Percentiles rank a stretch among this genome's conserved stretches.
Evolutionary conservation across 2,797 vertebrate genomes (phyloP).

Genomic region (Girardinus metallicus): DNA sequence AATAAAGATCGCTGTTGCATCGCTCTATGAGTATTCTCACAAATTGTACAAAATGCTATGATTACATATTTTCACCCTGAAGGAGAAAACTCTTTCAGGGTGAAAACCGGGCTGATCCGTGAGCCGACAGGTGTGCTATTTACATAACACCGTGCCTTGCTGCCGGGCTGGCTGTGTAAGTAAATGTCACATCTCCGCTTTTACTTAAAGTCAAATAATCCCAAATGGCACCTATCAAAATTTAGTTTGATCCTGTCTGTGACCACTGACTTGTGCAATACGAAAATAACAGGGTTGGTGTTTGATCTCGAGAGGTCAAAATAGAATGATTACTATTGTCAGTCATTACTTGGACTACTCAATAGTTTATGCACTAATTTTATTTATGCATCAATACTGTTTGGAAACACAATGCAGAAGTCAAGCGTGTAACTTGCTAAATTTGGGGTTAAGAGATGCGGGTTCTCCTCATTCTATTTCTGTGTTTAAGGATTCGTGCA

Average conservation of each 20-base stretch:
- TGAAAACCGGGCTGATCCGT: conserved; percentile 53
- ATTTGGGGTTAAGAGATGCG: neutral
- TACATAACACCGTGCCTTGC: conserved; percentile 76
- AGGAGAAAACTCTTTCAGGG: no score
- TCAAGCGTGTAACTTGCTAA: neutral
- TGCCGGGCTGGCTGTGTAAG: conserved; percentile 66
- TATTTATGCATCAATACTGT: neutral
- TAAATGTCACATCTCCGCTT: conserved; percentile 80
- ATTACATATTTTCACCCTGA: conserved; percentile 61
- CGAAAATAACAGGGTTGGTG: conserved; percentile 67
- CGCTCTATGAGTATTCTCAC: conserved; percentile 50
- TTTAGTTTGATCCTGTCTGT: conserved; percentile 53
- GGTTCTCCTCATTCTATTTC: neutral
- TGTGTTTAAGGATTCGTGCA: neutral
- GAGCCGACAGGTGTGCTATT: conserved; percentile 81
- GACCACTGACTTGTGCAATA: conserved; percentile 61
- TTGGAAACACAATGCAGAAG: conserved; percentile 1
- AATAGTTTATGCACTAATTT: neutral
- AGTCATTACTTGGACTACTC: conserved; percentile 27
- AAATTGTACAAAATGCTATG: conserved; percentile 59
- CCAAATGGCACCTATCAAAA: conserved; percentile 78
- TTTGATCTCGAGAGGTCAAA: conserved; percentile 64
- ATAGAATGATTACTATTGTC: conserved; percentile 66
- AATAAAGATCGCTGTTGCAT: neutral
- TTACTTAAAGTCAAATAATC: conserved; percentile 66